Evolutionary conservation across 2,888 invertebrate species (phyloP).

Genomic region (Encarsia formosa): DNA sequence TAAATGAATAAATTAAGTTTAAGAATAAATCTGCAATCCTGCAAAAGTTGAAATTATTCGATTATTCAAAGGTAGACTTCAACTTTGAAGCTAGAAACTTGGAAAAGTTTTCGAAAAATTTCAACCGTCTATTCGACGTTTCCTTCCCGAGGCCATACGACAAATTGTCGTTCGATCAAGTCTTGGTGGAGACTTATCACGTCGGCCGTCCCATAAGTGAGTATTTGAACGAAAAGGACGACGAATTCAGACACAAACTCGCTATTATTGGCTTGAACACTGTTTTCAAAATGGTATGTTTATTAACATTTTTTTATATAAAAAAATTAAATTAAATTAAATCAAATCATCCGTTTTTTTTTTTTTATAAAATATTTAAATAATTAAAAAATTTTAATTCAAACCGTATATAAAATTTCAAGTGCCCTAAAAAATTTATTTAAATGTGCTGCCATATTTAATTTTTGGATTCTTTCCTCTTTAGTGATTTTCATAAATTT

Average conservation of each 20-base stretch:
- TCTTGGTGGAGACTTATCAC: constrained; percentile 55
- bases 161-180: constrained; percentile 43
- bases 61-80: constrained; percentile 50
- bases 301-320: too few relatives aligned
- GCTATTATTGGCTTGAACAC: constrained; percentile 51
- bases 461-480: too few relatives aligned
- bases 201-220: constrained; percentile 47
- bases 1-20: too few relatives aligned
- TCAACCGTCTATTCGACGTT: constrained; percentile 41
- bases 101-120: constrained; percentile 49
- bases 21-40: too few relatives aligned
- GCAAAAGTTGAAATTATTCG: background rate
- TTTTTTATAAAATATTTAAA: too few relatives aligned
- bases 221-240: constrained; percentile 34
- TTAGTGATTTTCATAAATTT: too few relatives aligned
- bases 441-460: too few relatives aligned
- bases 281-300: constrained; percentile 54
- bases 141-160: constrained; percentile 49
- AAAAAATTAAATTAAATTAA: too few relatives aligned
- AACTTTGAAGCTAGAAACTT: constrained; percentile 51
- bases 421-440: too few relatives aligned
- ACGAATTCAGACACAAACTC: constrained; percentile 37
- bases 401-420: too few relatives aligned
- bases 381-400: too few relatives aligned
- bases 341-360: too few relatives aligned